phyloP scores from a whole-genome alignment of 2,888 invertebrate species.

The Dioctria linearis region DNA sequence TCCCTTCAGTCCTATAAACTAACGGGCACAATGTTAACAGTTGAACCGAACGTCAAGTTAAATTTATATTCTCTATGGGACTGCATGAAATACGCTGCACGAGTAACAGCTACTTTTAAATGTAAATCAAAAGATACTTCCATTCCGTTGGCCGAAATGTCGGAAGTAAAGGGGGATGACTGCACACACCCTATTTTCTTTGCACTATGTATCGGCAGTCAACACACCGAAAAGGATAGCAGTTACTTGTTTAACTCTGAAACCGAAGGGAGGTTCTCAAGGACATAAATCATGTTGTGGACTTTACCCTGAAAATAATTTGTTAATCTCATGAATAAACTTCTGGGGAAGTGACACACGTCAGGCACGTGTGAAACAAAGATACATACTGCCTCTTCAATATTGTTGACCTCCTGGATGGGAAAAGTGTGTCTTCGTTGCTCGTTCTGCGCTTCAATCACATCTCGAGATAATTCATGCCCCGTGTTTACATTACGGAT shows the following conservation, averaged over 20 bases:
- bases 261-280: constrained; percentile 41
- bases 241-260: constrained; percentile 32
- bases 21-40: constrained; percentile 43
- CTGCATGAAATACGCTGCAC: constrained; percentile 44
- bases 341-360: constrained; percentile 49
- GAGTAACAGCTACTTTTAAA: constrained; percentile 42
- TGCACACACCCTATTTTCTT: constrained; percentile 25
- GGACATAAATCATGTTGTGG: constrained; percentile 39
- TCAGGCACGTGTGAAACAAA: constrained; percentile 46
- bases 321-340: constrained; percentile 53
- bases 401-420: constrained; percentile 45
- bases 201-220: constrained; percentile 8
- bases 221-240: constrained; percentile 19
- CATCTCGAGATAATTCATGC: no score
- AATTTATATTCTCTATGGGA: constrained; percentile 43
- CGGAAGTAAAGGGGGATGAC: neutral
- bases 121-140: constrained; percentile 46
- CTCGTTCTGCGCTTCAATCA: neutral
- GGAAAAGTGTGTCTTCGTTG: constrained; percentile 31
- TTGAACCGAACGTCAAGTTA: constrained; percentile 44
- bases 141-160: neutral
- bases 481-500: no score
- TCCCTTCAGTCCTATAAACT: constrained; percentile 43
- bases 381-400: constrained; percentile 42
- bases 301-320: constrained; percentile 47